phyloP scores from a whole-genome alignment of 2,888 invertebrate genomes.

The Yponomeuta sedellus region DNA sequence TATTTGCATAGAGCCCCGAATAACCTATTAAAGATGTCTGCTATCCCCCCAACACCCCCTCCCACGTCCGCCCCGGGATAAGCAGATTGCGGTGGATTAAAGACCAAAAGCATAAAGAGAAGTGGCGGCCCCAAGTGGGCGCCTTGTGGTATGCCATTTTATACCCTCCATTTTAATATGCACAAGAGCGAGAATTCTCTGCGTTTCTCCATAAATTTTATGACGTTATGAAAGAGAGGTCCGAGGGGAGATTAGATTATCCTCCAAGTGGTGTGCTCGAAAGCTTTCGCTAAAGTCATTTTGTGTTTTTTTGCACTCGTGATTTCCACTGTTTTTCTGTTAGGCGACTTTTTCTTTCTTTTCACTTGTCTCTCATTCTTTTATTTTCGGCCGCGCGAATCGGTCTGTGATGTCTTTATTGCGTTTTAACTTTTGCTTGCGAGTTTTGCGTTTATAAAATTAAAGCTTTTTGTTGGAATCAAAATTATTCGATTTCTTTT shows the following conservation, averaged over 20 bases:
- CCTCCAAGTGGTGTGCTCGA: conserved; percentile 60
- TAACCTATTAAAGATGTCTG: conserved; percentile 75
- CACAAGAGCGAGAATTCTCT: conserved; percentile 59
- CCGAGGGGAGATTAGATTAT: conserved; percentile 73
- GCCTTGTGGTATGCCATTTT: conserved; percentile 52
- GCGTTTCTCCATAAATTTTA: conserved; percentile 52
- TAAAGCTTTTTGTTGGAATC: not conserved
- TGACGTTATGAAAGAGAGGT: conserved; percentile 55
- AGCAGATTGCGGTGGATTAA: conserved; percentile 76
- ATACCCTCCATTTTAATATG: conserved; percentile 50
- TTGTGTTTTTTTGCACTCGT: conserved; percentile 36
- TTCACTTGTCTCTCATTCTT: conserved; percentile 57
- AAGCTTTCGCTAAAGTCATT: conserved; percentile 55
- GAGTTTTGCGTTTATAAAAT: not conserved
- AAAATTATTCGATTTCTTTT: not conserved
- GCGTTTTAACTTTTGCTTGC: conserved; percentile 34
- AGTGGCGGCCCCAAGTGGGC: conserved; percentile 39
- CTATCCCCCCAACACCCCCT: conserved; percentile 41
- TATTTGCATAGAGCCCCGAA: conserved; percentile 75
- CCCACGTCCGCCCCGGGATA: conserved; percentile 61
- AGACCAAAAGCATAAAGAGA: conserved; percentile 70
- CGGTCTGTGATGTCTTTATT: conserved; percentile 35
- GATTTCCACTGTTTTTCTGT: conserved; percentile 65
- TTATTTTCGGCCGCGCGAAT: conserved; percentile 45
- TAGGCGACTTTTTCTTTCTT: conserved; percentile 59